Base-by-base conservation (phyloP, 2,888 invertebrate genomes). In the Drosophila subsilvestris region DNA sequence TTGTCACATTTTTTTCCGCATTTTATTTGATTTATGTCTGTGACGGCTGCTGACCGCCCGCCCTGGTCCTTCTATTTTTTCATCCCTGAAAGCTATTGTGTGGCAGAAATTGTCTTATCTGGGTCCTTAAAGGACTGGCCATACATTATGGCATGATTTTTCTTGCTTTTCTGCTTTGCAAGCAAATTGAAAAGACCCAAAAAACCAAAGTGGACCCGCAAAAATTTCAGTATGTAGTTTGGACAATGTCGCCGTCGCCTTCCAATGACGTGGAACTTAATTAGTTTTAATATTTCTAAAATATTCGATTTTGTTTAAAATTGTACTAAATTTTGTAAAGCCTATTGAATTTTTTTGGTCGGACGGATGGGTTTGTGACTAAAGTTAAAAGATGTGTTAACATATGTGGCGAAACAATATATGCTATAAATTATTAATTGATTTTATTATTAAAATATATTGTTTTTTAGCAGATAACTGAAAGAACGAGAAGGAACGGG, bases 1-100 rank as follows among this genome's bases (percentile, higher is more conserved):
- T 73, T 68, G 57, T 22, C 61, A 65, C 62, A 67, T 67, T 78
- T 75, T 76, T 78, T 51, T 45, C 71, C 73, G 85, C 71, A 73
- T 73, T 80, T 81, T 84, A 67, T 77, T 81, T 82, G 87, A 82
- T 82, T 82, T 82, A 85, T 82, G 73, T 77, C 75, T 71, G 76
- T 60, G 66, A 29, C 55, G 78, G 71, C 73, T 77, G 71, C 54
- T 53, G 45, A 63, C 63, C 20, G 50, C 47, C 42, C 20, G 50
- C 47, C 42, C 32, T 49, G 51, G 43, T 54, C 51, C 32, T 70
- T n/a, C 27, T 55, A 51, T 25, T 50, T 56, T 60, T 71, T 22
- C 49, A 63, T 70, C 14, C 37, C 37, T 37, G 37, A 37, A n/a
- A 37, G 37, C 37, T 75, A 68, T 57, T 59, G 53, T 57, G 62